Percentiles rank a stretch among this genome's conserved stretches.
phyloP scores from a whole-genome alignment of 2,797 vertebrate genomes.

The Sebastes diploproa region DNA sequence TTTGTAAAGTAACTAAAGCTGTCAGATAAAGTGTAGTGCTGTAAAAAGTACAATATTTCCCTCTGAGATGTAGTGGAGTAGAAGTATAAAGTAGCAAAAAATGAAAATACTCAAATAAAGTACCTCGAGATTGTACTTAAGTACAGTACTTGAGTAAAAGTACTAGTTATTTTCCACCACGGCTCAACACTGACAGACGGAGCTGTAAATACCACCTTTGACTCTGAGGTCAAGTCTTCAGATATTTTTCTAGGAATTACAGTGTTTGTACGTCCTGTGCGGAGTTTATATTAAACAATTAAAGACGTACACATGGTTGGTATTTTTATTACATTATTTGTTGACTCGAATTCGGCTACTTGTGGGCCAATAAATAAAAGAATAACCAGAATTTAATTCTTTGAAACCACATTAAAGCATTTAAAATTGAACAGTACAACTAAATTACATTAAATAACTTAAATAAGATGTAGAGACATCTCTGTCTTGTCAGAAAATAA shows the following conservation, averaged over 20 bases:
- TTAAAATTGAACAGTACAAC: neutral
- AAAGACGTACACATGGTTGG: neutral
- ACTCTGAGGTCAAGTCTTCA: neutral
- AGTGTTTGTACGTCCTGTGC: neutral
- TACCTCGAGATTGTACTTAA: too few relatives aligned
- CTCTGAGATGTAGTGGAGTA: neutral
- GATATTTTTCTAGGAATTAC: neutral
- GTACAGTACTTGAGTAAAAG: neutral
- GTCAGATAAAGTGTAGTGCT: too few relatives aligned
- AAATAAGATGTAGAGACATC: neutral
- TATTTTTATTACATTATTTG: neutral
- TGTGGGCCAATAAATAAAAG: neutral
- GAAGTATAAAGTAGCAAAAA: neutral
- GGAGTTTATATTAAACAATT: neutral
- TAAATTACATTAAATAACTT: neutral
- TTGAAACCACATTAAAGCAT: neutral
- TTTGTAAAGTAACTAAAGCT: too few relatives aligned
- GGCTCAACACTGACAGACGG: neutral
- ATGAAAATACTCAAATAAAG: neutral
- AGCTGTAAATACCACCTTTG: neutral
- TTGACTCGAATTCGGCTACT: neutral
- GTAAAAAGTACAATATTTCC: neutral
- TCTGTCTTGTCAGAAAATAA: neutral
- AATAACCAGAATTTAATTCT: neutral
- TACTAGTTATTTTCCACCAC: neutral